Evolutionary conservation across 2,888 invertebrate genomes (phyloP).

Genomic region (Agapetus fuscipes): DNA sequence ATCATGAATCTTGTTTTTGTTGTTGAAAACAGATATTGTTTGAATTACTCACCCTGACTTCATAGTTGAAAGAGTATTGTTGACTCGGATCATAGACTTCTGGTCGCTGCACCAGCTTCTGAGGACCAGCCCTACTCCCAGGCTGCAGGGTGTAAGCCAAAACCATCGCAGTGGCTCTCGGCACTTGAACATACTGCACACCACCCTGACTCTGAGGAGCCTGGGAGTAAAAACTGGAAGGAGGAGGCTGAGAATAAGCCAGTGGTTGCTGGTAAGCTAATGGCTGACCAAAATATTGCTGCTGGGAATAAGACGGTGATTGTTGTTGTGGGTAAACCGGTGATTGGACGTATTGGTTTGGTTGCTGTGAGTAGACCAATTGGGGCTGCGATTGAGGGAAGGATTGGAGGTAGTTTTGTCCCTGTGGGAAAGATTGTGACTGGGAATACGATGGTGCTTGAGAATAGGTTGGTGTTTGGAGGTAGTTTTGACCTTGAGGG

Average conservation of each 20-base stretch:
- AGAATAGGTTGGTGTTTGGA: no score
- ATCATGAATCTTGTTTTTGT: no score
- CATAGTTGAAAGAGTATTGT: constrained; percentile 10
- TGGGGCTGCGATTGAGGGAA: constrained; percentile 5
- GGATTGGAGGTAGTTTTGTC: background rate
- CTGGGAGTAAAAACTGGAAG: background rate
- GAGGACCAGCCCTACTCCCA: background rate
- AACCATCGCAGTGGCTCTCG: no score
- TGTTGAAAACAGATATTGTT: no score
- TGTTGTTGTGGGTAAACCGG: background rate
- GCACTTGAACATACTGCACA: no score
- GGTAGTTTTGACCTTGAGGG: constrained; percentile 1
- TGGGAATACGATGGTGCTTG: no score
- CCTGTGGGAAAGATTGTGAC: constrained; percentile 1
- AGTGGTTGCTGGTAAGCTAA: no score
- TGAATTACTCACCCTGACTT: constrained; percentile 4
- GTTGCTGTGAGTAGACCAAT: background rate
- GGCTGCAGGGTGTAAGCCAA: constrained; percentile 1
- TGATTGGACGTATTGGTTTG: background rate
- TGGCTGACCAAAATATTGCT: no score
- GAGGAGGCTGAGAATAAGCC: background rate
- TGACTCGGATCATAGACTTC: constrained; percentile 3
- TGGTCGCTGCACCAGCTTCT: constrained; percentile 3
- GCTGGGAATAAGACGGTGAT: no score
- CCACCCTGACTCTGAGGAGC: background rate